Evolutionary conservation across 1,140 invertebrate genomes (phyloP).

Genomic region (Drosophila ambigua): DNA sequence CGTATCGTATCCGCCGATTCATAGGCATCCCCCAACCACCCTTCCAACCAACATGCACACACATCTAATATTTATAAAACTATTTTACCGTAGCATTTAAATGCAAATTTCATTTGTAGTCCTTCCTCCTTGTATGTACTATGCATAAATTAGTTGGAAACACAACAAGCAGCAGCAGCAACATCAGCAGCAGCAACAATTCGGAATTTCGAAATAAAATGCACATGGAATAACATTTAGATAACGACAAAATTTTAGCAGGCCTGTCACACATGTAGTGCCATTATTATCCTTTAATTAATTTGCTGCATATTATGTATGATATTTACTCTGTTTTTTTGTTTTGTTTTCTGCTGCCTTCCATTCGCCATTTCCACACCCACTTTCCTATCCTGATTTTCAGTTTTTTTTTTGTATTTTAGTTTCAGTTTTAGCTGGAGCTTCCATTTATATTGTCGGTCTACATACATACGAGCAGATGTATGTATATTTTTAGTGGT

Average conservation of each 20-base stretch:
- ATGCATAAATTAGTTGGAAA: conserved; percentile 69
- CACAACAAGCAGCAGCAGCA: conserved; percentile 16
- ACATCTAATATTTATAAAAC: conserved; percentile 74
- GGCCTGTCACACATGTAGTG: conserved; percentile 57
- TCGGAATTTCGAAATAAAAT: conserved; percentile 13
- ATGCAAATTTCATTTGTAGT: conserved; percentile 76
- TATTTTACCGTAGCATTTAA: conserved; percentile 74
- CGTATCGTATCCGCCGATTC: conserved; percentile 7
- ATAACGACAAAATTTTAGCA: conserved; percentile 70
- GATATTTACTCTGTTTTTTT: conserved; percentile 35
- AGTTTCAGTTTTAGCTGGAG: conserved; percentile 12
- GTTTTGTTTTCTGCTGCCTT: conserved; percentile 5
- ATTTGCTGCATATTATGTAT: conserved; percentile 72
- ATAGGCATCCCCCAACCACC: conserved; percentile 1
- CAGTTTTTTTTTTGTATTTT: conserved; percentile 8
- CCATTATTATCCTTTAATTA: conserved; percentile 79
- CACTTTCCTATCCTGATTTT: not conserved
- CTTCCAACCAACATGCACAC: conserved; percentile 6
- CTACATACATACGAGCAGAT: too few relatives aligned
- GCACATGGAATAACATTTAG: conserved; percentile 70
- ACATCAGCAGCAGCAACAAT: conserved; percentile 1
- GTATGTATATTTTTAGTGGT: too few relatives aligned
- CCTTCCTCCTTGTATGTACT: conserved; percentile 17
- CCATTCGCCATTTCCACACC: not conserved
- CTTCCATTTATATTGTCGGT: conserved; percentile 6